Evolutionary conservation across 1,140 invertebrate genomes (phyloP), one percentile per base, ranked within the genome.

Genomic region (Metaphire vulgaris): DNA sequence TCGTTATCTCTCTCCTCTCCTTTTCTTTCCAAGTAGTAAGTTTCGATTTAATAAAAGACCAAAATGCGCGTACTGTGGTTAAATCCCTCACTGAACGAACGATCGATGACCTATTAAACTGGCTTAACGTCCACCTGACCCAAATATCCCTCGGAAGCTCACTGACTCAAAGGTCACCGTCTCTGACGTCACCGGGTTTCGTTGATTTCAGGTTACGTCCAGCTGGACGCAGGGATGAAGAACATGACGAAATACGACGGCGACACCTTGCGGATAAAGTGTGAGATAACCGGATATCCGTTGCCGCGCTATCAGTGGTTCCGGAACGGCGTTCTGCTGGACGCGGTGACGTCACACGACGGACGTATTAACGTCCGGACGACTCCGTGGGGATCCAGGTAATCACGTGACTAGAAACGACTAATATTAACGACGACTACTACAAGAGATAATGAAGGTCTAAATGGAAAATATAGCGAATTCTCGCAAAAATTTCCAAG

Each of bases 171-270:
- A n/a, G n/a, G n/a, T n/a, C 41, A 21, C 41, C 41, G 6, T 56
- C 21, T 21, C 6, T 56, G 21, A 56, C 21, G 21, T 56, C 41
- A 56, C 6, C 41, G 41, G 41, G 41, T 56, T 56, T 56, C 41
- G 41, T 56, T 56, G 6, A 6, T 12, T 56, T 56, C 41, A 73
- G 72, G 29, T 1, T 68, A 64, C 56, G 33, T 78, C 2, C 73
- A 72, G 34, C 21, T 78, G 68, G 75, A 76, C 69, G 26, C 33
- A 12, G 66, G 26, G 2, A 81, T 91, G 79, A 83, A 82, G n/a
- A 92, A 92, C 80, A 80, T 90, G 16, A 91, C 90, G 1, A 88
- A 88, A 77, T 89, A 90, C 78, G 84, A 87, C 15, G 91, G 90
- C 1, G 89, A 89, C 30, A 86, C 84, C 1, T 88, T 90, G 1